Base-by-base conservation (phyloP, 2,888 invertebrate species). In the Drosophila nigricruria region DNA sequence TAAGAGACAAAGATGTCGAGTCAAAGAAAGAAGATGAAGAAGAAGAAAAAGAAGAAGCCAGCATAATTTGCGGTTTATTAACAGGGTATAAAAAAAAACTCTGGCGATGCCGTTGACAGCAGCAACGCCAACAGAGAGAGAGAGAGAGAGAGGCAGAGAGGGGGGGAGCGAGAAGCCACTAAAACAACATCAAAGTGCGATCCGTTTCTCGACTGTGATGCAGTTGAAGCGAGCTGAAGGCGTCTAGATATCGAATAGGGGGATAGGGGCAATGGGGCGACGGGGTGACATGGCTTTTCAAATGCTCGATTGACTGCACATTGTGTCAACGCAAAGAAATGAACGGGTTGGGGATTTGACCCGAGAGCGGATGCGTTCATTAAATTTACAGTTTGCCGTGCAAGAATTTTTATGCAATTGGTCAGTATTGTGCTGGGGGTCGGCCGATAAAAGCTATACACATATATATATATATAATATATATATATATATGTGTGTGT, bases 341-440 rank as follows among this genome's bases (percentile, higher is more conserved):
- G 67, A 23, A 38, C 10, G 32, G 32, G 32, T 43, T 45, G 38
- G 40, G 42, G 40, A 27, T 60, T 63, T 70, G 73, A 77, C 81
- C 78, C 72, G 34, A 52, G 61, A 45, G 81, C 83, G 83, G 87
- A 83, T 83, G 83, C 76, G 70, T 82, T 81, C 83, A 82, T 78
- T 83, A 75, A 83, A 61, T 65, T 71, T 68, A 62, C 77, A 68
- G 77, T 76, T 49, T 74, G 77, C 74, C 79, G 84, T 84, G 82
- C 81, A 78, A 81, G 84, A 78, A 81, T 77, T 77, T 74, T 42
- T 54, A 54, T 64, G 56, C 75, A 65, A 65, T 77, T 83, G 59
- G 67, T 66, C 70, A 71, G 59, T 59, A 53, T 47, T 50, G 38
- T 30, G 9, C 38, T 16, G 62, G 68, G 40, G 69, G 57, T 67